Conservation (phyloP, 2,113 vertebrate genomes). For the Pseudorasbora parva region DNA sequence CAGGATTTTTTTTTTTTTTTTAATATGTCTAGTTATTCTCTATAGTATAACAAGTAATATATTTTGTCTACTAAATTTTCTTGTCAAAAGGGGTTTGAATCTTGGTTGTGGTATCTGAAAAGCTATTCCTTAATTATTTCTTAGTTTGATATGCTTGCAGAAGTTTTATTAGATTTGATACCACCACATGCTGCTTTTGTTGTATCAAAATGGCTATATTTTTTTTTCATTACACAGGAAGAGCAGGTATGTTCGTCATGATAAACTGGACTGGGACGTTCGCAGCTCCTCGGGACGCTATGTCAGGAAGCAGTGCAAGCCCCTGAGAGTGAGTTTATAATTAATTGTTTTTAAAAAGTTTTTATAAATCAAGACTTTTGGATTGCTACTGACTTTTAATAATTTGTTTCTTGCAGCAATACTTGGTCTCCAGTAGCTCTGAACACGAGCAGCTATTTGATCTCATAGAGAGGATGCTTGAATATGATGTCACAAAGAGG, state of each 20-base stretch:
- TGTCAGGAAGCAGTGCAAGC: constrained; percentile 85
- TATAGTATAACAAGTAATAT: neutral
- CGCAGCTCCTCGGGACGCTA: constrained; percentile 82
- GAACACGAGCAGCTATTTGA: constrained; percentile 89
- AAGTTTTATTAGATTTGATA: neutral
- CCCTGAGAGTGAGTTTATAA: constrained; percentile 81
- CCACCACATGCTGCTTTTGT: neutral
- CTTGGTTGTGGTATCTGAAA: neutral
- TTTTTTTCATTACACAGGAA: constrained; percentile 75
- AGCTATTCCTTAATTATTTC: neutral
- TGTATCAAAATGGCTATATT: neutral
- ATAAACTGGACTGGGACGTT: constrained; percentile 86
- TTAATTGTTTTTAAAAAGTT: too few species aligned
- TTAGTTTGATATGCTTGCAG: neutral
- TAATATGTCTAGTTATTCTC: too few species aligned
- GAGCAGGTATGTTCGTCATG: constrained; percentile 80
- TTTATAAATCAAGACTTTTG: neutral
- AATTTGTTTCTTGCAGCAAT: constrained; percentile 71
- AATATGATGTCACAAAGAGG: constrained; percentile 85
- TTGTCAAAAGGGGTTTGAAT: neutral
- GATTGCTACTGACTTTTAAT: neutral
- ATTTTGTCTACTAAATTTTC: neutral
- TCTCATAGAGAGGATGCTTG: constrained; percentile 88
- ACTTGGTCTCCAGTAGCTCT: constrained; percentile 79
- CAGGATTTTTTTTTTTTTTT: too few species aligned